phyloP scores from a whole-genome alignment of 2,797 vertebrate genomes.

The Chrysolophus pictus region DNA sequence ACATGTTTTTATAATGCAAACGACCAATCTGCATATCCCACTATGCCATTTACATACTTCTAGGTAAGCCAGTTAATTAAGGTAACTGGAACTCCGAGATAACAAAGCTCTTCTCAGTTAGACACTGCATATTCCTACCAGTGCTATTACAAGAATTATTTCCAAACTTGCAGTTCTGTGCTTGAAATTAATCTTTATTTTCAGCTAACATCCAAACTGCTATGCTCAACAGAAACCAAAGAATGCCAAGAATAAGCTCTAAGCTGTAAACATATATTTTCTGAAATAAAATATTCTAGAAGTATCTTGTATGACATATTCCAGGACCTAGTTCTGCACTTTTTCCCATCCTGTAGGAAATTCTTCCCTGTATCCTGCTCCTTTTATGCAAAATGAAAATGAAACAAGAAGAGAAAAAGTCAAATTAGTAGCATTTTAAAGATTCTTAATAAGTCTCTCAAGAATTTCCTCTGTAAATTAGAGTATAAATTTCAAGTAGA shows the following conservation, averaged over 20 bases:
- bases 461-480: not conserved
- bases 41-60: not conserved
- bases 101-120: not conserved
- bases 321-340: not conserved
- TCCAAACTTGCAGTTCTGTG: not conserved
- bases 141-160: not conserved
- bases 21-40: not conserved
- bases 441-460: not conserved
- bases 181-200: not conserved
- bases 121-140: not conserved
- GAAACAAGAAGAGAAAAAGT: not conserved
- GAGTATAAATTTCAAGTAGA: not conserved
- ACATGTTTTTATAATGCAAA: not conserved
- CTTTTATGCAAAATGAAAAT: not conserved
- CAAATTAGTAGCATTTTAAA: not conserved
- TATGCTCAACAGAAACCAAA: not conserved
- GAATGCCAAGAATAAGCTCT: not conserved
- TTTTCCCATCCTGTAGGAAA: not conserved
- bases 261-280: not conserved
- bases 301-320: not conserved
- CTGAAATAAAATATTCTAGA: not conserved
- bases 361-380: not conserved
- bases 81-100: not conserved
- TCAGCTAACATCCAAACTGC: not conserved
- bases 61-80: not conserved